Conservation (phyloP, 2,888 invertebrate species). For the Torymus tubicola region DNA sequence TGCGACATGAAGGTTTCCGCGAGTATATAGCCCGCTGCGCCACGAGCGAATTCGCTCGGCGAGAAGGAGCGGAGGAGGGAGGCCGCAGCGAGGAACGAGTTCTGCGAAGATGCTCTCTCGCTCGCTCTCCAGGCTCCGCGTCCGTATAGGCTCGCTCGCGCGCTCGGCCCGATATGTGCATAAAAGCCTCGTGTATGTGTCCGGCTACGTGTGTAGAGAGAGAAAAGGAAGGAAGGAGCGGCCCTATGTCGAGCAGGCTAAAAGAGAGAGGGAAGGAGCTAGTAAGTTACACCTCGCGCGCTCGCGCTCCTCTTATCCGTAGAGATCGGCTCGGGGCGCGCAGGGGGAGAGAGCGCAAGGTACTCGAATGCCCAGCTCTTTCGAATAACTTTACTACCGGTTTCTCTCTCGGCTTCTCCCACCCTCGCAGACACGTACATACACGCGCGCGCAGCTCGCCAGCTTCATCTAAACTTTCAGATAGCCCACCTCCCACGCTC, state of each 20-base stretch:
- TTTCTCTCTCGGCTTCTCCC: slow-evolving; percentile 64
- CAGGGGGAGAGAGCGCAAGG: slow-evolving; percentile 62
- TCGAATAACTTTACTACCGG: slow-evolving; percentile 76
- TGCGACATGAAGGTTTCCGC: slow-evolving; percentile 10
- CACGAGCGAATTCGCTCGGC: too few species aligned
- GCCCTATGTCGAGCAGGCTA: slow-evolving; percentile 27
- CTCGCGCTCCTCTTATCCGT: slow-evolving; percentile 68
- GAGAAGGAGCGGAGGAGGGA: background rate
- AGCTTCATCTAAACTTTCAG: slow-evolving; percentile 71
- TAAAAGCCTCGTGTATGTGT: slow-evolving; percentile 26
- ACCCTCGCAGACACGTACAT: background rate
- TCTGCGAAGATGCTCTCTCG: slow-evolving; percentile 46
- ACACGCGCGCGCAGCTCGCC: too few species aligned
- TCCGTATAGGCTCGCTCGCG: background rate
- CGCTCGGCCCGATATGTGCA: slow-evolving; percentile 39
- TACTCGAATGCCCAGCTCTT: slow-evolving; percentile 70
- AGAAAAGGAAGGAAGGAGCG: background rate
- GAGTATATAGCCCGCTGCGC: background rate
- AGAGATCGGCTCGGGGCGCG: slow-evolving; percentile 67
- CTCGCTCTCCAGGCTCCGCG: background rate
- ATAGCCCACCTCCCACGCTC: slow-evolving; percentile 70
- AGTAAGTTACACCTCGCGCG: slow-evolving; percentile 75
- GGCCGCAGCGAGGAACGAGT: slow-evolving; percentile 44
- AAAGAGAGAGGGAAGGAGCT: slow-evolving; percentile 61
- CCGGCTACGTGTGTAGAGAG: background rate